Base-by-base conservation (phyloP, 2,113 vertebrate species). In the Cavia porcellus region DNA sequence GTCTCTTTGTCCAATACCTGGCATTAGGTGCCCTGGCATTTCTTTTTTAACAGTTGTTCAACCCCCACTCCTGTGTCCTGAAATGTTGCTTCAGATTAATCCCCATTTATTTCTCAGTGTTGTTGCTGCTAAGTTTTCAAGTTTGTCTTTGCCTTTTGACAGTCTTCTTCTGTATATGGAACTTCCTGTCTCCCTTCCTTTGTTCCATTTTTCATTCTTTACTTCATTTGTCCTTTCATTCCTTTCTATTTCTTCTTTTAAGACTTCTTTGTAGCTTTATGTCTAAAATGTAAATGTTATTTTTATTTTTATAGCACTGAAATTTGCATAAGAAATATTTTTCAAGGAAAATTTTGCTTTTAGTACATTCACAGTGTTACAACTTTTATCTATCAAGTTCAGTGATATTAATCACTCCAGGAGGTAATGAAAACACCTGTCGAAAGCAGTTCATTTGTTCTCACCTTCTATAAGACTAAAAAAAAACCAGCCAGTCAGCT, bases 1-100 rank as follows among this genome's bases (percentile, higher is more conserved):
- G 19, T 1, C 19, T 5, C 11, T 12, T 24, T 3, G 3, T 10
- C 12, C 4, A 22, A 12, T 64, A 11, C 7, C 22, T 45, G 28
- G 7, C 55, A 62, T 35, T 25, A 42, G 72, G 7, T 5, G 0
- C 1, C 28, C 47, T 52, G 20, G n/a, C 12, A 68, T 11, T 15
- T 8, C 12, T 22, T 0, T 47, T 10, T 55, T 22, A 15, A 70
- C 32, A 28, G 5, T 28, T 74, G 17, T 3, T 77, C 20, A 72
- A 70, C 59, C 61, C 13, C 12, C 0, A 17, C 2, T 38, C 38
- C 38, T 64, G 25, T 13, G 1, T 80, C 9, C n/a, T 28, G 13
- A 74, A 62, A 47, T 80, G 35, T 17, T 80, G 9, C 15, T 38
- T 24, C 32, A 80, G 12, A 19, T 50, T 61, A 0, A 11, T 92